phyloP scores from a whole-genome alignment of 2,113 vertebrate species.

The Limanda limanda region DNA sequence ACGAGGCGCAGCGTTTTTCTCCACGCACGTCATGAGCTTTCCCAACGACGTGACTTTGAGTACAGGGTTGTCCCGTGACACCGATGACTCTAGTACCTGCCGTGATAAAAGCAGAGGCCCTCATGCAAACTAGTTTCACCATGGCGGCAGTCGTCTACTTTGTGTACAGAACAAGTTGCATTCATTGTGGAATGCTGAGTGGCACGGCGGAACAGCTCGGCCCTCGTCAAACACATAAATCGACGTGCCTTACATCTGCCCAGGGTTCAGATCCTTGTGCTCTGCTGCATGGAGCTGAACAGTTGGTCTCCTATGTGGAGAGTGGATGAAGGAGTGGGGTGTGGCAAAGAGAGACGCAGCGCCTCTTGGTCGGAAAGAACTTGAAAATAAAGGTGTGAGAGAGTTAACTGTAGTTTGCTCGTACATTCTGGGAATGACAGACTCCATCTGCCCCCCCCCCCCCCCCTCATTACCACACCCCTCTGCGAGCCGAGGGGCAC shows the following conservation, averaged over 20 bases:
- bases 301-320: constrained; percentile 1
- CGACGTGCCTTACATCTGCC: constrained; percentile 6
- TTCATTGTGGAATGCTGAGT: constrained; percentile 50
- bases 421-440: constrained; percentile 1
- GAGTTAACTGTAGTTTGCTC: constrained; percentile 7
- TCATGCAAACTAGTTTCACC: constrained; percentile 67
- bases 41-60: constrained; percentile 17
- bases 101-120: constrained; percentile 43
- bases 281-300: neutral
- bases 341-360: neutral
- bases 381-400: constrained; percentile 7
- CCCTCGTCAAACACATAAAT: constrained; percentile 46
- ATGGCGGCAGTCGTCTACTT: constrained; percentile 42
- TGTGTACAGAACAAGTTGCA: constrained; percentile 55
- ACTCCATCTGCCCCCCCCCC: constrained; percentile 1
- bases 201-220: constrained; percentile 30
- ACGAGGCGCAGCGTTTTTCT: constrained; percentile 8
- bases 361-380: constrained; percentile 11
- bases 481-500: neutral
- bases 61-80: constrained; percentile 29
- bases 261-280: neutral
- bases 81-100: constrained; percentile 54
- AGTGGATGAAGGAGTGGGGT: constrained; percentile 5
- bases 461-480: constrained; percentile 21
- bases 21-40: constrained; percentile 29